Conservation (phyloP, 2,888 invertebrate genomes). For the Aphidoletes aphidimyza region DNA sequence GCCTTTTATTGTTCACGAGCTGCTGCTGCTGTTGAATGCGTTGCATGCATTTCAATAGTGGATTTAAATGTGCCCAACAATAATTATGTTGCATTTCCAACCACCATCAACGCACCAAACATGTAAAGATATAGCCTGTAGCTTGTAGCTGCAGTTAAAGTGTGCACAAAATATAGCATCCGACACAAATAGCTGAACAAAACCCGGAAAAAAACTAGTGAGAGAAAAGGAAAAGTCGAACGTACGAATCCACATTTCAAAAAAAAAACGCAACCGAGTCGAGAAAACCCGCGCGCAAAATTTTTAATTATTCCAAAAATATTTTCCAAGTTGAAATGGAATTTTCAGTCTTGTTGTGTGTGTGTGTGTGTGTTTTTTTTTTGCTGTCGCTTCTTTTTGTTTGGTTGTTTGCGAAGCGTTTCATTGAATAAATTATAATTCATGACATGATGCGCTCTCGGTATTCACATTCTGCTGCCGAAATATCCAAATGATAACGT, state of each 20-base stretch:
- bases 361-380: neutral
- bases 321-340: constrained; percentile 22
- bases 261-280: neutral
- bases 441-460: neutral
- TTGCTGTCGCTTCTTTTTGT: neutral
- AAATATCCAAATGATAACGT: neutral
- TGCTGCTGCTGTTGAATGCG: neutral
- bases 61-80: constrained; percentile 49
- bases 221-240: neutral
- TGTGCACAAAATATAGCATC: neutral
- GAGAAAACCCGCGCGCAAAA: neutral
- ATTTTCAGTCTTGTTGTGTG: neutral
- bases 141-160: neutral
- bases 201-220: neutral
- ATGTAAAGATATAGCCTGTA: neutral
- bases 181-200: constrained; percentile 11
- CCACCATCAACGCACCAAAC: neutral
- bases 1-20: neutral
- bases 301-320: constrained; percentile 33
- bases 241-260: neutral
- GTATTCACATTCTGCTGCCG: neutral
- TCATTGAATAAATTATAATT: constrained; percentile 34
- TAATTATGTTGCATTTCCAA: constrained; percentile 43
- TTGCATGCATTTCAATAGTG: neutral
- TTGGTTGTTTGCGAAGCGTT: neutral